Evolutionary conservation across 2,113 vertebrate species (phyloP), one percentile per base, ranked within the genome.

Genomic region (Pseudopodoces humilis): DNA sequence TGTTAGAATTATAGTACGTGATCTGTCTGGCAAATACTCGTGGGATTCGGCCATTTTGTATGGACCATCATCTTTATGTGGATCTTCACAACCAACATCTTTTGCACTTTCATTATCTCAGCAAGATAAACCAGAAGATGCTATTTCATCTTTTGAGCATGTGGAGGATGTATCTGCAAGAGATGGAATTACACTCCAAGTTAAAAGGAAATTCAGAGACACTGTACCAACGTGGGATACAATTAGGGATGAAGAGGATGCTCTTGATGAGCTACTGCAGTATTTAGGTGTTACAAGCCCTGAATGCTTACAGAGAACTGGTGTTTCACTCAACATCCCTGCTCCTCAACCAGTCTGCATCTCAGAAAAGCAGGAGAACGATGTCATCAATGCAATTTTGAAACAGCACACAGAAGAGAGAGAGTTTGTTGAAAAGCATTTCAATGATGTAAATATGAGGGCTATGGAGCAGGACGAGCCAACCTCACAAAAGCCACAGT

Each of bases 1-100:
- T 62, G 99, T 99, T 72, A 98, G 99, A 71, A 98, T 99, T 92
- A 99, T 99, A 90, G 98, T 99, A 86, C 98, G 99, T 77, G 99
- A 99, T 96, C 98, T 99, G 3, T 99, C 99, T 30, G 99, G 99
- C 65, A 99, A 99, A 95, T 99, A 99, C 97, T 99, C 99, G 0
- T 99, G 99, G 99, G 99, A 99, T 97, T 99, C 99, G 1, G 99
- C 99, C 25, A 99, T 99, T 83, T 97, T 99, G 47, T 99, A 99
- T 55, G 99, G 99, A 62, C 99, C 99, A 23, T 98, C 99, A 21
- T 96, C 97, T 95, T 55, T 97, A 44, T 98, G 94, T 95, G 94
- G 87, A 60, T 96, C 97, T 68, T 97, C 97, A 79, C 98, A 98
- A 70, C 97, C 97, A 92, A 88, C 96, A 1, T 92, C 97, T 91